Conservation (phyloP, 2,888 invertebrate genomes). For the Oegoconia quadripuncta region DNA sequence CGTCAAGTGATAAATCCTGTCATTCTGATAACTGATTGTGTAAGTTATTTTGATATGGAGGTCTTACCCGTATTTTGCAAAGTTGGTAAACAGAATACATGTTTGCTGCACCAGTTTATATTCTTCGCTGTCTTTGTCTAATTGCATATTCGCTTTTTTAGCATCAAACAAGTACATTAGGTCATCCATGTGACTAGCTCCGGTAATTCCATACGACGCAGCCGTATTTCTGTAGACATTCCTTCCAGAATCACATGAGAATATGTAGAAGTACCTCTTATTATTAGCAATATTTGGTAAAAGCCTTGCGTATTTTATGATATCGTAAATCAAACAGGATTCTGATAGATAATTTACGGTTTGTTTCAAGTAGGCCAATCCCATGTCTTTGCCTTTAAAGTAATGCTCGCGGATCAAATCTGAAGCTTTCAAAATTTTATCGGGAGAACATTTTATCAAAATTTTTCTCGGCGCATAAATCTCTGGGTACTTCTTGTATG, state of each 20-base stretch:
- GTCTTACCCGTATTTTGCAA: slow-evolving; percentile 54
- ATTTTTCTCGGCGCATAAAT: slow-evolving; percentile 40
- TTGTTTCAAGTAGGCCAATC: slow-evolving; percentile 28
- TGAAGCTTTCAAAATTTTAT: slow-evolving; percentile 31
- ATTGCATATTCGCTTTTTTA: slow-evolving; percentile 29
- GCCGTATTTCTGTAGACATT: slow-evolving; percentile 37
- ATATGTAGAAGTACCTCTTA: slow-evolving; percentile 37
- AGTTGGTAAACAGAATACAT: slow-evolving; percentile 48
- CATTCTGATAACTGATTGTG: too few relatives aligned
- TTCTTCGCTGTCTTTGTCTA: slow-evolving; percentile 35
- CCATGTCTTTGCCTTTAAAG: slow-evolving; percentile 32
- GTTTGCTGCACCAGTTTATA: slow-evolving; percentile 41
- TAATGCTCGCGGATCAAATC: slow-evolving; percentile 39
- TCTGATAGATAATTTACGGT: slow-evolving; percentile 32
- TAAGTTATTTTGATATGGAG: neutral
- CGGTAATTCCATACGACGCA: slow-evolving; percentile 34
- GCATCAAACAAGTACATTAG: slow-evolving; percentile 48
- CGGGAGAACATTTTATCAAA: slow-evolving; percentile 24
- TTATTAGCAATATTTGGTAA: slow-evolving; percentile 22
- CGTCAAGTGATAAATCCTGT: too few relatives aligned
- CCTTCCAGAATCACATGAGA: slow-evolving; percentile 41
- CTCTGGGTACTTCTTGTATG: slow-evolving; percentile 36
- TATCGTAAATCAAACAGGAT: slow-evolving; percentile 24
- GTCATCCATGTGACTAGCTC: slow-evolving; percentile 50
- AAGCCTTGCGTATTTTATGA: slow-evolving; percentile 27